Conservation (phyloP, 2,888 invertebrate species). For the Cantharis rufa region DNA sequence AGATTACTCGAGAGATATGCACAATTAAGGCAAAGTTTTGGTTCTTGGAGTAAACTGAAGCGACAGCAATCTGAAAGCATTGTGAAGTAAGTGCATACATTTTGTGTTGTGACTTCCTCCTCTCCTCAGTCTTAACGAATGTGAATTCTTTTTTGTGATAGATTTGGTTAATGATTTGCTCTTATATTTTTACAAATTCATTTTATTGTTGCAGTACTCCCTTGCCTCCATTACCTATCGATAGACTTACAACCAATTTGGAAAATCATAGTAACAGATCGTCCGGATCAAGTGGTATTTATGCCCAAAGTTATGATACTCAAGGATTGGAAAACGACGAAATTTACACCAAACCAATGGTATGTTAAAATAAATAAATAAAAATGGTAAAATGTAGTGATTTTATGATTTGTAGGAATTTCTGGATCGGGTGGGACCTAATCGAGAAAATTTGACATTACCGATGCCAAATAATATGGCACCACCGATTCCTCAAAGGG, state of each 20-base stretch:
- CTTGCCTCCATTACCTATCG: constrained; percentile 75
- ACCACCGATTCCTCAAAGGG: constrained; percentile 65
- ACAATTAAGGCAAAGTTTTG: constrained; percentile 79
- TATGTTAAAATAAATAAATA: constrained; percentile 39
- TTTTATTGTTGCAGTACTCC: constrained; percentile 66
- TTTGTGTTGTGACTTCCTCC: no score
- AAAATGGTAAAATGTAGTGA: neutral
- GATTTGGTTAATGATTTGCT: no score
- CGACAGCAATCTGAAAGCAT: constrained; percentile 79
- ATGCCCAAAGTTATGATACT: constrained; percentile 57
- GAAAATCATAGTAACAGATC: constrained; percentile 51
- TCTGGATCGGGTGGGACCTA: constrained; percentile 37
- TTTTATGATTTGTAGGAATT: constrained; percentile 29
- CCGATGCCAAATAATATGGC: constrained; percentile 52
- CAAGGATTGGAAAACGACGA: constrained; percentile 57
- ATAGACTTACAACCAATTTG: constrained; percentile 58
- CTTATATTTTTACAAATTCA: no score
- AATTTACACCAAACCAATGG: constrained; percentile 76
- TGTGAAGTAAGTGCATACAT: constrained; percentile 66
- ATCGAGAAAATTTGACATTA: constrained; percentile 53
- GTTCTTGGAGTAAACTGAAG: constrained; percentile 65
- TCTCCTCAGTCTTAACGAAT: no score
- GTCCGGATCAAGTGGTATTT: constrained; percentile 56
- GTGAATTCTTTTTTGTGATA: no score
- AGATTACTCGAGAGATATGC: constrained; percentile 86